Evolutionary conservation across 2,113 vertebrate genomes (phyloP), one percentile per base, ranked within the genome.

Genomic region (Chionomys nivalis): DNA sequence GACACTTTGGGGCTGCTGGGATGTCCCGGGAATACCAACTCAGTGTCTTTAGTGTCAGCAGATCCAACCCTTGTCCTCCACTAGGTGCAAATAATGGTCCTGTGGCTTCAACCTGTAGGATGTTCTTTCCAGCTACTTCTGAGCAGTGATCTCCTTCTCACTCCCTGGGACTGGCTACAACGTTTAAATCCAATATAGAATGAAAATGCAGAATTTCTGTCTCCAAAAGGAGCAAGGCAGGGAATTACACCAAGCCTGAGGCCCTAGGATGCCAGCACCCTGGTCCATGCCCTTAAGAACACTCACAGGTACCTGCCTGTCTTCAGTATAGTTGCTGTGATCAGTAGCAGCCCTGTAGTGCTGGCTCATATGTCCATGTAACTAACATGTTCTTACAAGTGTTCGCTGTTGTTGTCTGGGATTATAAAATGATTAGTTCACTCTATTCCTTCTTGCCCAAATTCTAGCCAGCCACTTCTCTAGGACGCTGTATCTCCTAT

Each of bases 241-340:
- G 2, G 70, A 49, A 8, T 1, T 39, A 1, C 31, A 31, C 23
- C 24, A 3, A 17, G 44, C 16, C 0, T 0, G 0, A 82, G 76
- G 68, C 49, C 39, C 0, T 0, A 28, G 9, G 10, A 23, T 17
- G 0, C 28, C 0, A 0, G 2, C 0, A 12, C 33, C 31, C 39
- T 7, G 7, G 4, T 58, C 2, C 3, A 26, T 11, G 1, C 17
- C 33, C 23, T 39, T 17, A 72, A 4, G 36, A 10, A 55, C 2
- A 26, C 47, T 49, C 19, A 24, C 3, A 26, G 44, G 31, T 36
- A 24, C 8, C 58, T 24, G 36, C 16, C 26, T 89, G 19, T 39
- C 70, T 58, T 19, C 49, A 39, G 7, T 2, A 73, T 52, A 12
- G 49, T 6, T 26, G 33, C 86, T 52, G 23, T 17, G 21, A 21